Base-by-base conservation (phyloP, 2,888 invertebrate species). In the Allacma fusca region DNA sequence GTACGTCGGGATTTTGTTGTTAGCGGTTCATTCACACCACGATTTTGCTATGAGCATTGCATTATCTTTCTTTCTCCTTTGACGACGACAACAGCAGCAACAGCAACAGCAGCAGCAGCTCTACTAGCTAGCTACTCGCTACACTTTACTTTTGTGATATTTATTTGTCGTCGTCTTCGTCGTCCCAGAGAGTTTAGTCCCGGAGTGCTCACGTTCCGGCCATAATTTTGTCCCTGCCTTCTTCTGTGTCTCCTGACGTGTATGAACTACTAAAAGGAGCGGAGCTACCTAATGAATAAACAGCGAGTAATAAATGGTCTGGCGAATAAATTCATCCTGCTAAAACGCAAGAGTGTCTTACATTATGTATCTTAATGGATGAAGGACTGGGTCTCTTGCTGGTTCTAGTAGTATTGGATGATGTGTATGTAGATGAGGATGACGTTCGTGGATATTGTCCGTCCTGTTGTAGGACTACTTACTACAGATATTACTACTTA, bases 251-350 rank as follows among this genome's bases (percentile, higher is more conserved):
- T 1, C 50, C 26, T 23, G 50, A 50, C 50, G 50, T 50, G 70
- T 21, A 70, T 70, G 44, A 50, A 70, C 13, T 70, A 50, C 50
- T 70, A 23, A 23, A 28, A 28, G 70, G 28, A 70, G 44, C 24
- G 50, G 4, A 50, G 9, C 50, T 16, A 70, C 50, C 19, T 70
- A 70, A 70, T 70, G 70, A 70, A 70, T 50, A 28, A 70, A 26
- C 28, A 40, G 26, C 19, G 50, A 50, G 43, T 70, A 70, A 70
- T 50, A 70, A 70, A 70, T 70, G 26, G 19, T 70, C 9, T 16
- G n/a, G 19, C 2, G 19, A 50, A n/a, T 50, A 50, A 50, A 50
- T 50, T 50, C 16, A 5, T n/a, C n/a, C 50, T 50, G 2, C n/a
- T 50, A 9, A 5, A 5, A 5, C 13, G 40, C n/a, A 50, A 50